Evolutionary conservation across 2,888 invertebrate species (phyloP).

Genomic region (Harpalus rufipes): DNA sequence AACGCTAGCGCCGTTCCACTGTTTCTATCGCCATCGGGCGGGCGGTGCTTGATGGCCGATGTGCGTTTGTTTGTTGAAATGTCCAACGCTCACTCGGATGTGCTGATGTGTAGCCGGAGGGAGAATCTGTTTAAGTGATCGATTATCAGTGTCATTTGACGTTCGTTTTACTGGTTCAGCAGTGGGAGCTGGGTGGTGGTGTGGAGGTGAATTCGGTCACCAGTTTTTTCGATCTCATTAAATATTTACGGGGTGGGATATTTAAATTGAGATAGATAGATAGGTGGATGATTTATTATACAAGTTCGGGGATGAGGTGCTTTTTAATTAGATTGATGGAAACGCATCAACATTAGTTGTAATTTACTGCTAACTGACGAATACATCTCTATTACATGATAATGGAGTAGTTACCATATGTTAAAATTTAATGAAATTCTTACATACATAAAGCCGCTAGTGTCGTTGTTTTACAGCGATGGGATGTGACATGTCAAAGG

Average conservation of each 20-base stretch:
- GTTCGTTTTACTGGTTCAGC: slow-evolving; percentile 49
- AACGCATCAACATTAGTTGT: background rate
- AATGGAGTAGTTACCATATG: too few relatives aligned
- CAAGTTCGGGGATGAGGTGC: background rate
- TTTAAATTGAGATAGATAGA: slow-evolving; percentile 6
- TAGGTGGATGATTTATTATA: background rate
- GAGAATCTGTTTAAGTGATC: slow-evolving; percentile 51
- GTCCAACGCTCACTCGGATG: slow-evolving; percentile 53
- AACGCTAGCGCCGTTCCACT: background rate
- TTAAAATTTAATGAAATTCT: too few relatives aligned
- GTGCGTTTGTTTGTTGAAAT: slow-evolving; percentile 45
- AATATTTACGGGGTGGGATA: slow-evolving; percentile 17
- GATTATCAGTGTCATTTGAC: slow-evolving; percentile 54
- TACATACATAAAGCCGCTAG: too few relatives aligned
- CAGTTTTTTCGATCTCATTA: slow-evolving; percentile 29
- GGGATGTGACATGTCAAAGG: too few relatives aligned
- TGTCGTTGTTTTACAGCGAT: too few relatives aligned
- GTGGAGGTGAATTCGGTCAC: slow-evolving; percentile 27
- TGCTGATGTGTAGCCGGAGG: slow-evolving; percentile 45
- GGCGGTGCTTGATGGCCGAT: slow-evolving; percentile 18
- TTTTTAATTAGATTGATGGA: background rate
- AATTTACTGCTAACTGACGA: too few relatives aligned
- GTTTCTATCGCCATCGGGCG: background rate
- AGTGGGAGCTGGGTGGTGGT: background rate
- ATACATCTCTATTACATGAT: too few relatives aligned